phyloP scores from a whole-genome alignment of 2,113 vertebrate genomes.

The Taurulus bubalis region DNA sequence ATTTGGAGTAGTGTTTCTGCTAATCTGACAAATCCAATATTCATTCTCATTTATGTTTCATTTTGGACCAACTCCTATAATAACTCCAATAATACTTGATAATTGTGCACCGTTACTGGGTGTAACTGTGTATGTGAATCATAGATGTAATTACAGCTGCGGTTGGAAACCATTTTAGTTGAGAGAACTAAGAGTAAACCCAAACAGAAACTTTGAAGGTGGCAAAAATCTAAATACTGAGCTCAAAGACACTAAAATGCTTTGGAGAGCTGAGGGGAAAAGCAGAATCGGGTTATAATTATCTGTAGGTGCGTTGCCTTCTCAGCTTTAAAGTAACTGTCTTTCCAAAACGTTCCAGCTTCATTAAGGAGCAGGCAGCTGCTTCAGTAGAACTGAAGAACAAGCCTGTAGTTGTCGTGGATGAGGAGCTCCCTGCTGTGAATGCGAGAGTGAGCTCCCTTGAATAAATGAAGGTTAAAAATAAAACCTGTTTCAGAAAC shows the following conservation, averaged over 20 bases:
- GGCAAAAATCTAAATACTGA: neutral
- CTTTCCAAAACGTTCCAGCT: neutral
- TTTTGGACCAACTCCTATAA: neutral
- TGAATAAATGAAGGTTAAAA: slow-evolving; percentile 38
- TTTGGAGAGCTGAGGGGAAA: neutral
- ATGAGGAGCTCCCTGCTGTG: slow-evolving; percentile 10
- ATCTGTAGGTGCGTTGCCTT: neutral
- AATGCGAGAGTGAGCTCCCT: neutral
- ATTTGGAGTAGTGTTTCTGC: neutral
- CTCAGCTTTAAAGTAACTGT: neutral
- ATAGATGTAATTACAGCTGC: neutral
- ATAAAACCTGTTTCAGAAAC: slow-evolving; percentile 20
- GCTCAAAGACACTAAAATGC: neutral
- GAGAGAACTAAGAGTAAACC: neutral
- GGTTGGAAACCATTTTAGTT: neutral
- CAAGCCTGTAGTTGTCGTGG: neutral
- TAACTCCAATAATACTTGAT: neutral
- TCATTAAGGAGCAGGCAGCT: slow-evolving; percentile 10
- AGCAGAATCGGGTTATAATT: neutral
- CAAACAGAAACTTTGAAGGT: neutral
- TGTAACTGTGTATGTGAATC: slow-evolving; percentile 1
- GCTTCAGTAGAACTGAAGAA: slow-evolving; percentile 12
- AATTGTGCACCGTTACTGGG: no score
- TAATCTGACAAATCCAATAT: neutral
- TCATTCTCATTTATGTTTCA: neutral